Evolutionary conservation across 2,888 invertebrate species (phyloP).

Genomic region (Eudemis profundana): DNA sequence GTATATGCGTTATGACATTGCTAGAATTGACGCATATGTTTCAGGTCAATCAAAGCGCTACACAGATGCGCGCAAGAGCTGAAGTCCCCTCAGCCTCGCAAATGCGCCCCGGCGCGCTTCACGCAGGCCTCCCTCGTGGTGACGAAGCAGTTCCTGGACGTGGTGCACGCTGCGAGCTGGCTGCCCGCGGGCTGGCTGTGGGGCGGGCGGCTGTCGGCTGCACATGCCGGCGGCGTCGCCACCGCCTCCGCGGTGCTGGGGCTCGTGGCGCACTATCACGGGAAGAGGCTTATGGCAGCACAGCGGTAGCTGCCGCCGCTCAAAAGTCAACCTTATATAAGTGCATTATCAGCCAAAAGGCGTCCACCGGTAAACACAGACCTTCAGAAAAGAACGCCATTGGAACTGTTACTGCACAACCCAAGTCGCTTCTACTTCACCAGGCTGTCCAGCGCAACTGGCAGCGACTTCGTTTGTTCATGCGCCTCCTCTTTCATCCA

Average conservation of each 20-base stretch:
- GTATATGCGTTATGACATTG: no score
- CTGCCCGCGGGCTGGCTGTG: constrained; percentile 92
- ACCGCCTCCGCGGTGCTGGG: constrained; percentile 67
- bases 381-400: no score
- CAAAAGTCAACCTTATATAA: no score
- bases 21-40: background rate
- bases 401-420: no score
- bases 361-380: no score
- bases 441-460: no score
- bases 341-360: no score
- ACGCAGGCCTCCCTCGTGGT: constrained; percentile 69
- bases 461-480: no score
- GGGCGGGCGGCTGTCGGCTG: constrained; percentile 87
- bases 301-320: constrained; percentile 36
- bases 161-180: constrained; percentile 92
- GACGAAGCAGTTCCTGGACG: constrained; percentile 85
- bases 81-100: constrained; percentile 58
- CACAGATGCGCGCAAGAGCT: constrained; percentile 60
- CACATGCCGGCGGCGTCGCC: constrained; percentile 64
- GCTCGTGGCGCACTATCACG: constrained; percentile 70
- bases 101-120: constrained; percentile 71
- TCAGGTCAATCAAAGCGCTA: constrained; percentile 71
- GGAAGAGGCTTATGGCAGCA: constrained; percentile 60
- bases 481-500: no score
- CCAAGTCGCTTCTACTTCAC: no score